A percentile compares a stretch with the other conserved stretches of the same genome.
Conservation (phyloP, 2,113 vertebrate genomes). For the Myotis lucifugus region DNA sequence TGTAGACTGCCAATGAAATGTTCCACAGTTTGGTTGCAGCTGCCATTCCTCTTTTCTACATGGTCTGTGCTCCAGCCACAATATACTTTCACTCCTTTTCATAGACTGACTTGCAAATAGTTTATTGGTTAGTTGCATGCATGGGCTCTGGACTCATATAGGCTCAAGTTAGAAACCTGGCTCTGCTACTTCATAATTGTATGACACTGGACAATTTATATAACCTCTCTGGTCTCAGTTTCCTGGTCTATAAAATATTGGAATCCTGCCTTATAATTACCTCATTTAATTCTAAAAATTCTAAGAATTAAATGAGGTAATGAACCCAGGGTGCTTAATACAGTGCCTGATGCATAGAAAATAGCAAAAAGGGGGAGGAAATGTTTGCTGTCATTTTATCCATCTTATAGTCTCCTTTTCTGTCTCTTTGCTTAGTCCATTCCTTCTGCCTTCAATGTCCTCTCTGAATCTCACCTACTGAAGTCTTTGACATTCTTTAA, state of each 20-base stretch:
- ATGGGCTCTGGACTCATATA: background rate
- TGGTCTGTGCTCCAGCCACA: background rate
- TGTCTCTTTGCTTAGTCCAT: background rate
- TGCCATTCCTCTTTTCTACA: background rate
- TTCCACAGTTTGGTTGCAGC: background rate
- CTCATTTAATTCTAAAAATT: background rate
- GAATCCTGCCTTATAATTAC: background rate
- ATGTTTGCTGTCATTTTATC: background rate
- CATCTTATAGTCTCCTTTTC: background rate
- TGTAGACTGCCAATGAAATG: background rate
- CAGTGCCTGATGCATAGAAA: background rate
- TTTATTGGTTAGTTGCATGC: background rate
- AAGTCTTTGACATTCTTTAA: background rate
- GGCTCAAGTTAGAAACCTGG: background rate
- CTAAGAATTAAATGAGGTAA: background rate
- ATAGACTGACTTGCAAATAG: background rate
- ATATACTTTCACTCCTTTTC: background rate
- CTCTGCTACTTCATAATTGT: background rate
- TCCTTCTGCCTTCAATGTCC: background rate
- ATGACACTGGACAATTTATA: background rate
- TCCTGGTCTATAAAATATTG: background rate
- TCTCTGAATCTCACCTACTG: background rate
- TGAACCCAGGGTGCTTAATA: background rate
- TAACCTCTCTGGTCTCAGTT: background rate
- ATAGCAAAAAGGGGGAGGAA: background rate